Base-by-base conservation (phyloP, 2,888 invertebrate genomes). In the Apamea epomidion region DNA sequence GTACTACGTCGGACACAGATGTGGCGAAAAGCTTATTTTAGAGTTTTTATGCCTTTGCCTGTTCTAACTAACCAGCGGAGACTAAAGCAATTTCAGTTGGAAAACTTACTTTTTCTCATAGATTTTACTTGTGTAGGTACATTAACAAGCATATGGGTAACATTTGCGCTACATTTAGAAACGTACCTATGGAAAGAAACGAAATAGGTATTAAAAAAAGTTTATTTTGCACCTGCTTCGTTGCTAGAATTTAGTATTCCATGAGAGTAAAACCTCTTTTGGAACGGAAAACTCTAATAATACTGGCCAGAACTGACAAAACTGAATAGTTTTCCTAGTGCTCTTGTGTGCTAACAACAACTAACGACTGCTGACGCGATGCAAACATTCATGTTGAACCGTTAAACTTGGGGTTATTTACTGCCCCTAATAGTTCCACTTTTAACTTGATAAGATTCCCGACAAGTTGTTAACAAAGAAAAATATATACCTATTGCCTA, bases 1-100 rank as follows among this genome's bases (percentile, higher is more conserved):
- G n/a, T 32, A 69, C 48, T 37, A 54, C n/a, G 25, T 71, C 10
- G 37, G 73, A 58, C 70, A 74, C 83, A 83, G 70, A 82, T 78
- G 78, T 68, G 70, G 48, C 12, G 8, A 74, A 70, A 75, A 86
- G 74, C 65, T 73, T 74, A 68, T 76, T 76, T 78, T 78, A 76
- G 48, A 78, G 64, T 70, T 82, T 82, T 83, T 86, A 80, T 74
- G 73, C 45, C 60, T 75, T 74, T 78, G 67, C 58, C 29, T 67
- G 72, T 75, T 45, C 67, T 67, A 62, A 67, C 67, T 67, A 62
- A 67, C 70, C 6, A 60, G 60, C 65, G 32, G 64, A 67, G 62
- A 72, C 81, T 77, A 72, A 84, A 81, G 71, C 71, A 81, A 77
- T 81, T 81, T 81, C 45, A 74, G 58, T 81, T 68, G 51, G 81